A percentile compares a stretch with the other conserved stretches of the same genome.
Conservation (phyloP, 2,113 vertebrate genomes). For the Melanotaenia duboulayi region DNA sequence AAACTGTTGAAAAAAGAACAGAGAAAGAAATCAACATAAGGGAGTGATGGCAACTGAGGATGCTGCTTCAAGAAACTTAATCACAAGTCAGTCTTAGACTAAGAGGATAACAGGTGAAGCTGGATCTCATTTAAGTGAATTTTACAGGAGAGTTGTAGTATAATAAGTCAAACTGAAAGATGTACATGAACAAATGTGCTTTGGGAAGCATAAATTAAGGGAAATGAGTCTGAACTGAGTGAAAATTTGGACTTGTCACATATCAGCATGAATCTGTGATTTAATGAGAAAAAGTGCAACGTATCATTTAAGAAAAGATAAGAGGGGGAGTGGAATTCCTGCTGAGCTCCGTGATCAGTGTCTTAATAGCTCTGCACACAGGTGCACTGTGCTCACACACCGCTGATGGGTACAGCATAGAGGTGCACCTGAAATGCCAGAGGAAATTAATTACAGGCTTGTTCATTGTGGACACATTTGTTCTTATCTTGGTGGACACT, state of each 20-base stretch:
- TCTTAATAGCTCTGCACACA: neutral
- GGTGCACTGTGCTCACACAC: neutral
- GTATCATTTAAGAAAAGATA: neutral
- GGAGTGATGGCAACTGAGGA: neutral
- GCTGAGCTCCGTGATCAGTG: neutral
- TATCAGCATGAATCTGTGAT: neutral
- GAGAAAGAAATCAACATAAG: neutral
- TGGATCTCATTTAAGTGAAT: too few species aligned
- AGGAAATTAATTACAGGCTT: too few species aligned
- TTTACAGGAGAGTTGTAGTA: too few species aligned
- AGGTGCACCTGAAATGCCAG: too few species aligned
- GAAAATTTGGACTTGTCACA: neutral
- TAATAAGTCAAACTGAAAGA: neutral
- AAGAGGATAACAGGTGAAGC: too few species aligned
- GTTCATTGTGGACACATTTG: too few species aligned
- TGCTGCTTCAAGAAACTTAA: too few species aligned
- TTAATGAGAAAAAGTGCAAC: neutral
- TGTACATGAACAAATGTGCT: neutral
- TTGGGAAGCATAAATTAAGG: neutral
- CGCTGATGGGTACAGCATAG: too few species aligned
- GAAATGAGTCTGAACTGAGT: neutral
- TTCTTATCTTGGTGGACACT: too few species aligned
- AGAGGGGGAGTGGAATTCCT: neutral
- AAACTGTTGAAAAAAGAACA: slow-evolving; percentile 82
- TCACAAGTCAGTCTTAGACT: neutral